Base-by-base conservation (phyloP, 2,797 vertebrate species). In the Pelochelys cantorii region DNA sequence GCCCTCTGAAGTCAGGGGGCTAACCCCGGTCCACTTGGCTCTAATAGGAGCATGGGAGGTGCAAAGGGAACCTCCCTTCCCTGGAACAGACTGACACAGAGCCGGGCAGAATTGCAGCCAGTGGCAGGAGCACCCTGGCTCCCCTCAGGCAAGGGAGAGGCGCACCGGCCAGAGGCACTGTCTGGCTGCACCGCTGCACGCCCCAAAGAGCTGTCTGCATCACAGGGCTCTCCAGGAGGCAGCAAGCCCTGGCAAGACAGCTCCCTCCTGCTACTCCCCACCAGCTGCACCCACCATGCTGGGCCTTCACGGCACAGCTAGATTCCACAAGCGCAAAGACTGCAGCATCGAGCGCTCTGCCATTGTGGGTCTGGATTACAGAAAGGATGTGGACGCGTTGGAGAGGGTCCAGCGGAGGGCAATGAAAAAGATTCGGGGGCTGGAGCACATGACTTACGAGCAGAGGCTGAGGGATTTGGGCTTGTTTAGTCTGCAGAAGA, bases 321-420 rank as follows among this genome's bases (percentile, higher is more conserved):
- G n/a, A 22, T 42, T 1, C 17, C 4, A 13, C 1, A 2, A 0
- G 0, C 86, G 55, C 53, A 86, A 88, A 42, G 48, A 78, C 7
- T 5, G 74, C 15, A 89, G 74, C 3, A 31, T 88, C 17, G 52
- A 83, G 29, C 48, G 22, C 15, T 48, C 37, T 27, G 23, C 14
- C 22, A 2, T 20, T 20, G 20, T 37, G n/a, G 42, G 22, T 87
- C 62, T 86, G 48, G n/a, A 8, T 48, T 48, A 8, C 42, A 48
- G 42, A 48, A 48, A 48, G 42, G 42, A 48, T 48, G 42, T 48
- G 42, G 42, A 48, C 42, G 8, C 8, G 4, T 8, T 48, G 42
- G 42, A 48, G 42, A 48, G 42, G 42, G 8, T 7, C 42, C 42
- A 48, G 42, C 42, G 42, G 42, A 48, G 42, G 42, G 42, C 42